Evolutionary conservation across 2,797 vertebrate species (phyloP).

Genomic region (Schizopygopsis pylzovi): DNA sequence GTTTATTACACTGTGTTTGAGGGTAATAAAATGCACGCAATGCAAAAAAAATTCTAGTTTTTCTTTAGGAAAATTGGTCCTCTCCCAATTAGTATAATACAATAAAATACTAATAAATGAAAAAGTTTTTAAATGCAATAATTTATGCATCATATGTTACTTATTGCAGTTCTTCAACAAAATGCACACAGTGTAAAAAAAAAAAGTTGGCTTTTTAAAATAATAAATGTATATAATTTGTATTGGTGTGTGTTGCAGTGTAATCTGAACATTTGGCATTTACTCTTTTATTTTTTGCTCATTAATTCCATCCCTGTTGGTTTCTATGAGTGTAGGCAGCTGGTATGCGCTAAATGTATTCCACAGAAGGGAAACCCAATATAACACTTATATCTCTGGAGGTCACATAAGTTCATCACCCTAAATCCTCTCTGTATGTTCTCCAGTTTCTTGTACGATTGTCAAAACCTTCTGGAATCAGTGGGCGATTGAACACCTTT

Average conservation of each 20-base stretch:
- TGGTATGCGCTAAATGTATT: slow-evolving; percentile 65
- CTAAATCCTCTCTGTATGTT: slow-evolving; percentile 50
- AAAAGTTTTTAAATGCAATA: no score
- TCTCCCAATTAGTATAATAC: no score
- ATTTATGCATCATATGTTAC: no score
- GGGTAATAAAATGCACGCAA: no score
- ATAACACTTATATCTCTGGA: slow-evolving; percentile 28
- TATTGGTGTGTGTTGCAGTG: background rate
- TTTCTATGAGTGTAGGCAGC: slow-evolving; percentile 16
- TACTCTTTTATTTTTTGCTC: background rate
- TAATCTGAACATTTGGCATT: background rate
- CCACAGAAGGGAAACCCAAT: slow-evolving; percentile 67
- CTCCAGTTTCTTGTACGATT: slow-evolving; percentile 49
- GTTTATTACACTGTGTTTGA: background rate
- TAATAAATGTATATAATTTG: background rate
- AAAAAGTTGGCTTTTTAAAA: background rate
- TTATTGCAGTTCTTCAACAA: no score
- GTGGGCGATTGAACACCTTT: slow-evolving; percentile 11
- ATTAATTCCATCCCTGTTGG: background rate
- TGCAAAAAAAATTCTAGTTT: no score
- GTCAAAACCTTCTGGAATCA: slow-evolving; percentile 32
- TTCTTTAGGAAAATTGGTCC: no score
- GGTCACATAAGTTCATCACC: background rate
- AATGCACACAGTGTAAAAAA: no score
- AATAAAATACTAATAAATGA: no score